Conservation (phyloP, 2,113 vertebrate species). For the Daphoenositta chrysoptera region DNA sequence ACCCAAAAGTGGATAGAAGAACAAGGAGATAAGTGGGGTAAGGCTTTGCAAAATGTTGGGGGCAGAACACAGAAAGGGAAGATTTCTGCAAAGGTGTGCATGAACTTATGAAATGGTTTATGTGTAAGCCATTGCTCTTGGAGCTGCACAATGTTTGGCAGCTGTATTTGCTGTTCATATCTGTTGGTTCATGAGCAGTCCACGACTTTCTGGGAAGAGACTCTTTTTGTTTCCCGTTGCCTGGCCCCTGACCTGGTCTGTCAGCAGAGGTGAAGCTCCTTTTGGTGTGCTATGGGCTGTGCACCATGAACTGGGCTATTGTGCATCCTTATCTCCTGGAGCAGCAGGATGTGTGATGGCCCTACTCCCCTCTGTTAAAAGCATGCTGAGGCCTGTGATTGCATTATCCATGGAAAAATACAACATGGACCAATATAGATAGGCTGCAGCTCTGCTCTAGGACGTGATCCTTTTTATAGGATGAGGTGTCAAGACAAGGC, state of each 20-base stretch:
- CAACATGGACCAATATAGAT: neutral
- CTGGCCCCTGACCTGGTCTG: neutral
- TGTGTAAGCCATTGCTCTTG: neutral
- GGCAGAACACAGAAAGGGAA: neutral
- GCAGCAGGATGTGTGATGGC: slow-evolving; percentile 30
- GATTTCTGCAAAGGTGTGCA: neutral
- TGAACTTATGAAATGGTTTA: neutral
- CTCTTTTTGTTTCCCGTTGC: neutral
- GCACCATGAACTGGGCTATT: neutral
- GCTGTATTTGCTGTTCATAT: neutral
- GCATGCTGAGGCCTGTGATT: neutral
- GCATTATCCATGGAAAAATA: slow-evolving; percentile 25
- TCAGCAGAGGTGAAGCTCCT: neutral
- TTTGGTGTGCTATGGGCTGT: neutral
- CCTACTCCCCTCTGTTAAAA: neutral
- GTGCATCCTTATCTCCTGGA: slow-evolving; percentile 11
- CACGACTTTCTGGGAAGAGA: neutral
- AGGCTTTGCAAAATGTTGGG: neutral
- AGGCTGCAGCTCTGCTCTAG: neutral
- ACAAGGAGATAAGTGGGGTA: neutral
- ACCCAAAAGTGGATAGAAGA: neutral
- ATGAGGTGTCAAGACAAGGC: neutral
- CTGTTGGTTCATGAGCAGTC: neutral
- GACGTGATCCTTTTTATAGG: neutral
- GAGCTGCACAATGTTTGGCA: neutral